A percentile compares a stretch with the other conserved stretches of the same genome.
These are phyloP conservation scores for Diorhabda carinulata DNA, from an alignment of 1,140 invertebrate genomes.

Conservation along the genomic window DNA sequence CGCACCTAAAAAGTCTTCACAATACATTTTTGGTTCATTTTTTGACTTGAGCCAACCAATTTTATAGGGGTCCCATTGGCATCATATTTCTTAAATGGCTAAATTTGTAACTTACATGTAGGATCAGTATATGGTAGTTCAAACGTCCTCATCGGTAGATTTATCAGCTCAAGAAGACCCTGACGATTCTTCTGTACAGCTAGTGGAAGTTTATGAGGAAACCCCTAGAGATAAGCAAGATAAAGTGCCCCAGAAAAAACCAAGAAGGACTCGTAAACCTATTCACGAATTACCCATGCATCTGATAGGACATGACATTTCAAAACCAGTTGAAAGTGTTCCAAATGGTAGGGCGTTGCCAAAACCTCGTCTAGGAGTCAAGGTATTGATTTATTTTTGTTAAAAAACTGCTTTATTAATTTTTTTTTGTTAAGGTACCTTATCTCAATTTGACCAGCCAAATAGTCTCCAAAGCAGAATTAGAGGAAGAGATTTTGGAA, in stretches of 20 bases:
- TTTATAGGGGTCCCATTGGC: too few relatives aligned
- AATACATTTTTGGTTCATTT: too few relatives aligned
- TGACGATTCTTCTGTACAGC: too few relatives aligned
- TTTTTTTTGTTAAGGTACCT: constrained; percentile 34
- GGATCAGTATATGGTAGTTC: too few relatives aligned
- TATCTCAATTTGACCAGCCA: constrained; percentile 50
- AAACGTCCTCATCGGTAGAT: too few relatives aligned
- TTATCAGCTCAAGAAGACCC: too few relatives aligned
- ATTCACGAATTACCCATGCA: constrained; percentile 33
- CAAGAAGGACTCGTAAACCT: constrained; percentile 25
- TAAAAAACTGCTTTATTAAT: not conserved
- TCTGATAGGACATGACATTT: constrained; percentile 33
- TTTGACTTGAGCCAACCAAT: too few relatives aligned
- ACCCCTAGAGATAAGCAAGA: too few relatives aligned
- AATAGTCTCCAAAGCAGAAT: constrained; percentile 50
- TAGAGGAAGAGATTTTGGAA: constrained; percentile 50
- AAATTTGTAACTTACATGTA: not conserved
- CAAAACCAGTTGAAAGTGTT: constrained; percentile 31
- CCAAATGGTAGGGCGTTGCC: constrained; percentile 30
- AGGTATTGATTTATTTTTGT: constrained; percentile 12
- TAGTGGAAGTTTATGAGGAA: too few relatives aligned
- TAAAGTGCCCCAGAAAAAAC: constrained; percentile 8
- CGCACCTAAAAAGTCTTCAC: too few relatives aligned
- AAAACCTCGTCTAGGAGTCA: constrained; percentile 44
- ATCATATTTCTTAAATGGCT: not conserved